Conservation (phyloP, 2,113 vertebrate genomes). For the Prionailurus bengalensis region DNA sequence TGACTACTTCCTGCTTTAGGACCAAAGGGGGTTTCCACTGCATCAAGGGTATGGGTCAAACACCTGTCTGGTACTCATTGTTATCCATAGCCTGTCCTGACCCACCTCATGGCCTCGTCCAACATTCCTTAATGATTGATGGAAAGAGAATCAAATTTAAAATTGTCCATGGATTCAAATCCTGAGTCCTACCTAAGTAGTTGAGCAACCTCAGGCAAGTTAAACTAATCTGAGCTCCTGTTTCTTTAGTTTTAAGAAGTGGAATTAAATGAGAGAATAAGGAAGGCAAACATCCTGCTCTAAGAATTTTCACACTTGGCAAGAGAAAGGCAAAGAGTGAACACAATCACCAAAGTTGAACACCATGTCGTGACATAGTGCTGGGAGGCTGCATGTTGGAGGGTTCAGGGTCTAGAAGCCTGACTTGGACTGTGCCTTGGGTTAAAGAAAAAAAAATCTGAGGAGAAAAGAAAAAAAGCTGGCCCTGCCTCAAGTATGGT, state of each 20-base stretch:
- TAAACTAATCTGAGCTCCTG: not conserved
- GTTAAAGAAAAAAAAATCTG: not conserved
- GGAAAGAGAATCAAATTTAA: not conserved
- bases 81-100: not conserved
- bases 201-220: not conserved
- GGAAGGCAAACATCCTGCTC: not conserved
- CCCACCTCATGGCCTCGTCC: not conserved
- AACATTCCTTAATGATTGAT: not conserved
- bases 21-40: not conserved
- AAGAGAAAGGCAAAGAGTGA: not conserved
- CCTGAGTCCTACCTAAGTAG: not conserved
- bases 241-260: not conserved
- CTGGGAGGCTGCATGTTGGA: not conserved
- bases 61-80: not conserved
- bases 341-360: not conserved
- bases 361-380: accelerated
- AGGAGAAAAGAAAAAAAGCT: not conserved
- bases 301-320: not conserved
- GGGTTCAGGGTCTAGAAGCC: not conserved
- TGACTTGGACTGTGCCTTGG: not conserved
- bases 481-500: not conserved
- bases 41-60: not conserved
- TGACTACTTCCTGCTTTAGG: not conserved
- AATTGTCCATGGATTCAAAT: not conserved
- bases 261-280: not conserved